These are phyloP conservation scores for Paramisgurnus dabryanus DNA, from an alignment of 2,113 vertebrate species.

Conservation along the genomic window DNA sequence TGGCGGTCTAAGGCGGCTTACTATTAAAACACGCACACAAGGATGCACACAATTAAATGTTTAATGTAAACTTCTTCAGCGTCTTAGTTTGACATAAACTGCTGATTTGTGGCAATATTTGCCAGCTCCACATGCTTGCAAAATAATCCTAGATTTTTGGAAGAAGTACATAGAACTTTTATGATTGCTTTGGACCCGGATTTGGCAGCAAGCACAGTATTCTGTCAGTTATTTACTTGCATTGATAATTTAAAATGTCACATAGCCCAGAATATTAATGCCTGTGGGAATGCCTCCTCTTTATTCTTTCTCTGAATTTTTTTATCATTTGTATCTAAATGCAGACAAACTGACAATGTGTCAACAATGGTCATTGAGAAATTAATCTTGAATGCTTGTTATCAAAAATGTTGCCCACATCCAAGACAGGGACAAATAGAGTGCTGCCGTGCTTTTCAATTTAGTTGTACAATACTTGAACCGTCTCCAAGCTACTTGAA, in stretches of 20 bases:
- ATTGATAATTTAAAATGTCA: conserved; percentile 33
- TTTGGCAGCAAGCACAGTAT: conserved; percentile 9
- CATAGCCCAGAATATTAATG: conserved; percentile 23
- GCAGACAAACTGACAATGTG: not conserved
- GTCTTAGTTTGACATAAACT: conserved; percentile 3
- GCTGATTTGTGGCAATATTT: conserved; percentile 17
- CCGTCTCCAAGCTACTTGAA: conserved; percentile 61
- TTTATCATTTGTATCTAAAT: conserved; percentile 4
- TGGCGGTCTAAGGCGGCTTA: not conserved
- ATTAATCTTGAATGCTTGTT: conserved; percentile 21
- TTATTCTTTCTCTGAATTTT: not conserved
- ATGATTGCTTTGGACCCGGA: conserved; percentile 20
- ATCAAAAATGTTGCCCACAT: conserved; percentile 40
- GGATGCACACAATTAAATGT: conserved; percentile 28
- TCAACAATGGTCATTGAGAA: conserved; percentile 15
- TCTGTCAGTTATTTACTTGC: conserved; percentile 30
- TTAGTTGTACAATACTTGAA: conserved; percentile 63
- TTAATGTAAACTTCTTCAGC: not conserved
- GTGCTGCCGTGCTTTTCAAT: conserved; percentile 58
- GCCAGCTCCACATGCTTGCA: not conserved
- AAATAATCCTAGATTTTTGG: conserved; percentile 27
- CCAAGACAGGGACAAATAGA: conserved; percentile 44
- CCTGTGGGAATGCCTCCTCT: conserved; percentile 1
- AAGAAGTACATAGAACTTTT: conserved; percentile 33
- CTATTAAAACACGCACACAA: conserved; percentile 7